Evolutionary conservation across 2,888 invertebrate species (phyloP).

Genomic region (Drosophila paranaensis): DNA sequence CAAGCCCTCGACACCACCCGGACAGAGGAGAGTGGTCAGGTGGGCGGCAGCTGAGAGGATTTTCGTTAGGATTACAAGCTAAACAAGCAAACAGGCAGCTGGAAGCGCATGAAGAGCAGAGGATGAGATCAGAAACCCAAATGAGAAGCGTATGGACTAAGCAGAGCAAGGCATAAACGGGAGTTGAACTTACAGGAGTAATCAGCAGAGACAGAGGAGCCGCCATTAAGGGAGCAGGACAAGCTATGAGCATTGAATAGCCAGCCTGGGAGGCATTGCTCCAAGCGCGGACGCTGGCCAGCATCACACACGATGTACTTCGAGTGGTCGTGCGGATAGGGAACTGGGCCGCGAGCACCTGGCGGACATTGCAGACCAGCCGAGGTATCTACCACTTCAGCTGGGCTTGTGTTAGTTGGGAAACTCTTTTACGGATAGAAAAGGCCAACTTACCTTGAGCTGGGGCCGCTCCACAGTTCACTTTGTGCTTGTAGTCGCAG

Average conservation of each 20-base stretch:
- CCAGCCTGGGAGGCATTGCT: constrained; percentile 87
- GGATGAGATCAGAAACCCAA: constrained; percentile 25
- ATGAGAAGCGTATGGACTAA: constrained; percentile 60
- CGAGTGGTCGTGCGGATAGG: constrained; percentile 86
- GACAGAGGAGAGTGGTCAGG: constrained; percentile 82
- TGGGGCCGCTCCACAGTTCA: constrained; percentile 84
- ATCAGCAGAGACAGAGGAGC: constrained; percentile 4
- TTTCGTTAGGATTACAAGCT: constrained; percentile 32
- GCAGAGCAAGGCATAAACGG: constrained; percentile 16
- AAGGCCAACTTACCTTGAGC: constrained; percentile 53
- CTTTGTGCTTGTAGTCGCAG: constrained; percentile 88
- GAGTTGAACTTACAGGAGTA: constrained; percentile 59
- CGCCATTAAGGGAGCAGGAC: constrained; percentile 85
- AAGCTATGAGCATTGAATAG: constrained; percentile 86
- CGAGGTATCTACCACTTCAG: constrained; percentile 13
- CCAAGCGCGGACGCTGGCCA: constrained; percentile 85
- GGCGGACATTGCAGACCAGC: constrained; percentile 82
- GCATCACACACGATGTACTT: constrained; percentile 87
- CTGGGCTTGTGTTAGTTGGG: constrained; percentile 57
- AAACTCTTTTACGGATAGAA: background rate
- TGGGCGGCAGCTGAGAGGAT: constrained; percentile 39
- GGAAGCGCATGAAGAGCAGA: constrained; percentile 47
- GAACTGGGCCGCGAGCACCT: constrained; percentile 85
- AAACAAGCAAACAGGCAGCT: constrained; percentile 16
- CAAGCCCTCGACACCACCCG: constrained; percentile 86